Evolutionary conservation across 2,888 invertebrate species (phyloP), one percentile per base, ranked within the genome.

Genomic region (Xylota segnis): DNA sequence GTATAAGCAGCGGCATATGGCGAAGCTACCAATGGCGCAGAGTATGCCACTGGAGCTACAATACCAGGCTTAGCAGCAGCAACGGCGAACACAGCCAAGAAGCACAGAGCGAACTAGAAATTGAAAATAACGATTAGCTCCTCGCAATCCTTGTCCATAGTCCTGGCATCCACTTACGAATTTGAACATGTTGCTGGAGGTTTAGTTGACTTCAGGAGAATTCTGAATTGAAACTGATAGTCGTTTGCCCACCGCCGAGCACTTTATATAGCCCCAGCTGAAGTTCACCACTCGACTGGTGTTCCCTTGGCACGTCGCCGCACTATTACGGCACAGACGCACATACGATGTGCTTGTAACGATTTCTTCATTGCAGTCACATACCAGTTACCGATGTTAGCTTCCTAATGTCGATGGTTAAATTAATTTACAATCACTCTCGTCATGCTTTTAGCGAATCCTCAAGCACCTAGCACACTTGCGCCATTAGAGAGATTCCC

Each of bases 61-160:
- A 84, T 9, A 54, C 18, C 84, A n/a, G 84, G 84, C 54, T 84
- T 84, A 40, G 81, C 84, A 59, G 75, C 65, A 9, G 47, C 84
- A 45, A 14, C 75, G 10, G 75, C 84, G 29, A 81, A 1, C 27
- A 81, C 6, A 29, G 81, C 81, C 58, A 75, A 75, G n/a, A 84
- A 66, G 70, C 81, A 79, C 12, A 75, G 4, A 70, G 79, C 68
- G 43, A 84, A 63, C 83, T 79, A 23, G 3, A 34, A 70, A 59
- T 12, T 4, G 16, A 70, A 70, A 14, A 54, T 9, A 9, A 5
- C 9, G 18, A 9, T 50, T 65, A 54, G 18, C 0, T 43, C 50
- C 43, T 52, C 14, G 6, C n/a, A 45, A n/a, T 54, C 50, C 32
- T 66, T 45, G 14, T 2, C 2, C 0, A 32, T n/a, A 16, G 5